Evolutionary conservation across 2,113 vertebrate genomes (phyloP).

Genomic region (Sturnira hondurensis): DNA sequence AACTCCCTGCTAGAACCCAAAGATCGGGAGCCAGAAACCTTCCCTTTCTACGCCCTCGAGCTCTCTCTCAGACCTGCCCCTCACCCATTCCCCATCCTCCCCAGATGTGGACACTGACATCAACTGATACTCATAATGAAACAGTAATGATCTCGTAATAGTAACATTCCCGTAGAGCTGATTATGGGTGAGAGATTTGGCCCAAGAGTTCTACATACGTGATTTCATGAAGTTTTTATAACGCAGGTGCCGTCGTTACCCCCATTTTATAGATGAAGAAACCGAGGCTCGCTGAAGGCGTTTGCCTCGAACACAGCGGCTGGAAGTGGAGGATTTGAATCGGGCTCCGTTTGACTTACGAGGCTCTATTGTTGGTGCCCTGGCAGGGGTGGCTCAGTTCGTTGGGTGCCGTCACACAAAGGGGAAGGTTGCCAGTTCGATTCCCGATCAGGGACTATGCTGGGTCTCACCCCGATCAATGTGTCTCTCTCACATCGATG

Average conservation of each 20-base stretch:
- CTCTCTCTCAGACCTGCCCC: too few relatives aligned
- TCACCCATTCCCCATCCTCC: not conserved
- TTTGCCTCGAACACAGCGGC: not conserved
- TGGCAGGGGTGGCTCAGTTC: too few relatives aligned
- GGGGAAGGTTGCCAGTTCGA: too few relatives aligned
- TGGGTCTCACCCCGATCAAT: too few relatives aligned
- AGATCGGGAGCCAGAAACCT: too few relatives aligned
- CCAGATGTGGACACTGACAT: not conserved
- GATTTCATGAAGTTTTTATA: not conserved
- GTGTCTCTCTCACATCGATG: too few relatives aligned
- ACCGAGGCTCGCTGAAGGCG: not conserved
- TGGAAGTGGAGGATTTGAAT: not conserved
- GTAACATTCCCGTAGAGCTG: not conserved
- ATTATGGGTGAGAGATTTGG: not conserved
- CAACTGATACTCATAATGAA: not conserved
- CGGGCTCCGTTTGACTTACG: not conserved
- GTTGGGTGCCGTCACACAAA: too few relatives aligned
- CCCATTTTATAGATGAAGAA: not conserved
- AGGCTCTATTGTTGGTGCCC: not conserved
- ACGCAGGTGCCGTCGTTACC: accelerated
- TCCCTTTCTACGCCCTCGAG: not conserved
- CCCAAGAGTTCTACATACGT: not conserved
- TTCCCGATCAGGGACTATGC: too few relatives aligned
- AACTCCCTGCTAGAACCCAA: not conserved
- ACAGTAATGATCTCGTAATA: too few relatives aligned